These are phyloP conservation scores for Scelioninae gen. 2 DNA, from an alignment of 2,888 invertebrate species.

Conservation along the genomic window DNA sequence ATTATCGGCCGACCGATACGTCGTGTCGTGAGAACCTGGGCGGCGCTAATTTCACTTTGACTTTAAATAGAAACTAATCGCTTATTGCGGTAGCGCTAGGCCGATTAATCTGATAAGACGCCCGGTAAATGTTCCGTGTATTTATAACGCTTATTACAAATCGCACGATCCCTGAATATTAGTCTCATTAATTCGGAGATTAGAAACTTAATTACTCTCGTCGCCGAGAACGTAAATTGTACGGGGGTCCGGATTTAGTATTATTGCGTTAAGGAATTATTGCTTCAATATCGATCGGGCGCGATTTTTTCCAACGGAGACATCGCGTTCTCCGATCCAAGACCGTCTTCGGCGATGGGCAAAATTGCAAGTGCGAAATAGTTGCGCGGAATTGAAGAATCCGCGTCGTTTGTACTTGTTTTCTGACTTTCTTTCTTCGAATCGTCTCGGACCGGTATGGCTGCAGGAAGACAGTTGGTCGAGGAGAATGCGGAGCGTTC, in stretches of 20 bases:
- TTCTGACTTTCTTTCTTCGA: slow-evolving; percentile 56
- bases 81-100: slow-evolving; percentile 38
- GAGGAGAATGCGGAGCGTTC: slow-evolving; percentile 36
- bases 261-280: slow-evolving; percentile 19
- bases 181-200: slow-evolving; percentile 53
- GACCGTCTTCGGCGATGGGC: slow-evolving; percentile 1
- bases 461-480: slow-evolving; percentile 41
- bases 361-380: slow-evolving; percentile 55
- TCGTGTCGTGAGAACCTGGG: slow-evolving; percentile 50
- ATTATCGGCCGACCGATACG: slow-evolving; percentile 33
- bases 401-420: slow-evolving; percentile 34
- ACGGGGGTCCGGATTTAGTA: neutral
- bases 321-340: neutral
- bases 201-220: slow-evolving; percentile 53
- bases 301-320: neutral
- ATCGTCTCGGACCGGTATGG: slow-evolving; percentile 50
- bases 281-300: slow-evolving; percentile 11
- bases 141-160: slow-evolving; percentile 38
- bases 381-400: slow-evolving; percentile 40
- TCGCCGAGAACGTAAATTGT: slow-evolving; percentile 20
- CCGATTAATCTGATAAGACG: slow-evolving; percentile 51
- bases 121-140: slow-evolving; percentile 19
- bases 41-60: slow-evolving; percentile 53
- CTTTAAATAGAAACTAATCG: slow-evolving; percentile 45
- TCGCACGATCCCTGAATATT: slow-evolving; percentile 44